These are phyloP conservation scores for Cirrhinus mrigala DNA, from an alignment of 2,797 vertebrate genomes.

Conservation along the genomic window DNA sequence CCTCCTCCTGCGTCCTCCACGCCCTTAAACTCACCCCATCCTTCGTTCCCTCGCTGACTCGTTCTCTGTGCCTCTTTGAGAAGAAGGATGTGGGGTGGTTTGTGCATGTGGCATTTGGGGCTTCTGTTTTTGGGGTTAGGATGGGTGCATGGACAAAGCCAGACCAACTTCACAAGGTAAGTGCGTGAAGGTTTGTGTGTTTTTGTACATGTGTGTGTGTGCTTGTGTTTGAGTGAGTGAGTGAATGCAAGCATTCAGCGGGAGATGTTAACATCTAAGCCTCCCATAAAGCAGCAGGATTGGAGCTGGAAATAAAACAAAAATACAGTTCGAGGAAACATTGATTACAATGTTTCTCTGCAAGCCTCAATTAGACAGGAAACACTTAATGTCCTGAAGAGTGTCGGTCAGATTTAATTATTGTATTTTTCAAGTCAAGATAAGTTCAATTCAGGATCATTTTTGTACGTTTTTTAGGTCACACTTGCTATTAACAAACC, in stretches of 20 bases:
- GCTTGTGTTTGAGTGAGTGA: neutral
- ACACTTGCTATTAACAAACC: too few species aligned
- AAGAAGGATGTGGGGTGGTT: slow-evolving; percentile 76
- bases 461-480: neutral
- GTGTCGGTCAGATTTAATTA: slow-evolving; percentile 11
- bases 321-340: neutral
- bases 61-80: slow-evolving; percentile 64
- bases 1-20: slow-evolving; percentile 48
- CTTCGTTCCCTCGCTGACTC: slow-evolving; percentile 57
- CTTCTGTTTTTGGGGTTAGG: slow-evolving; percentile 62
- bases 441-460: neutral
- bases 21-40: slow-evolving; percentile 42
- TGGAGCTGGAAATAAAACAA: neutral
- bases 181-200: slow-evolving; percentile 25
- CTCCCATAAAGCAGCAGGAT: neutral
- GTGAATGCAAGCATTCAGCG: slow-evolving; percentile 32
- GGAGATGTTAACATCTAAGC: neutral
- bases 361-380: neutral
- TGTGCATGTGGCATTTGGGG: slow-evolving; percentile 63
- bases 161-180: slow-evolving; percentile 68
- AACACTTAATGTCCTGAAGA: neutral
- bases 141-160: slow-evolving; percentile 62
- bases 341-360: neutral
- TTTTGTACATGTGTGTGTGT: neutral
- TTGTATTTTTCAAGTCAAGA: slow-evolving; percentile 4